Evolutionary conservation across 1,140 invertebrate species (phyloP), one percentile per base, ranked within the genome.

Genomic region (Drosophila sturtevanti): DNA sequence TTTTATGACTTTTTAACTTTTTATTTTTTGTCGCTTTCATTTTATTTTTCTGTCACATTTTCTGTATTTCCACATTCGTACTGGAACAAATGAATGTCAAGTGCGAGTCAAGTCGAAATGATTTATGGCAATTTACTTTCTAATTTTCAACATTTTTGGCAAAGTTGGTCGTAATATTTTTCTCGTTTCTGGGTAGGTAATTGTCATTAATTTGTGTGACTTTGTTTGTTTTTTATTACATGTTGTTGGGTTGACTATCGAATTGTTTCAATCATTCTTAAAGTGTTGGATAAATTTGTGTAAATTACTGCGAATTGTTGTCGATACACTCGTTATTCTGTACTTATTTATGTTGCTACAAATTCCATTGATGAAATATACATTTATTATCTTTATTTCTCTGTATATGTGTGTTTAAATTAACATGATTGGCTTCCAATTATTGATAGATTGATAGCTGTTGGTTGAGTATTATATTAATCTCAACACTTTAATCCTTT

Each of bases 311-410:
- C 70, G 64, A 63, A 65, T 63, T 61, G 44, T 61, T 59, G 48
- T 18, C 31, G 52, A 31, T 66, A 35, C 63, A 61, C 44, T 61
- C 12, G 37, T n/a, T 14, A 38, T 38, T 38, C 12, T 14, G 4
- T 38, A 14, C 5, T 38, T 38, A 35, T 4, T 35, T 11, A 35
- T 35, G 34, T 75, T 67, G 66, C 21, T 62, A 58, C 55, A 81
- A 84, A 77, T 77, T 77, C 65, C 68, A 80, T 85, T 84, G 72
- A 80, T 72, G 44, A 65, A 77, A 77, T 71, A 65, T 16, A 66
- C 24, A 44, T 31, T 31, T 31, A 37, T 44, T 34, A 48, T 14
- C 21, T 34, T 44, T 62, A 41, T 41, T 24, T 54, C 51, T 44
- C 59, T 76, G 48, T 65, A 35, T 63, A 51, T 21, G 31, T 48